phyloP scores from a whole-genome alignment of 2,888 invertebrate genomes.

The Netelia fuscicornis region DNA sequence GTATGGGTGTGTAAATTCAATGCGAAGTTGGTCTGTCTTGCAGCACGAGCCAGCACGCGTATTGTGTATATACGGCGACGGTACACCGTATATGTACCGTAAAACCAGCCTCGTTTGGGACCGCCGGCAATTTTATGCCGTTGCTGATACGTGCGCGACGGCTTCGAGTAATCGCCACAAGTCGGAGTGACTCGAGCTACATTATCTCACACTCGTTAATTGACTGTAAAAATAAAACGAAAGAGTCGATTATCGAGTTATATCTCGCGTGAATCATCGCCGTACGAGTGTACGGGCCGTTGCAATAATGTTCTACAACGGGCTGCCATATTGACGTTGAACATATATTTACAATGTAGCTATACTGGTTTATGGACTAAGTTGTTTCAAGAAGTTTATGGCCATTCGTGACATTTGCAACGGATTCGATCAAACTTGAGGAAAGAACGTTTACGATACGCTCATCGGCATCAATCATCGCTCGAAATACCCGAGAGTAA shows the following conservation, averaged over 20 bases:
- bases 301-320: background rate
- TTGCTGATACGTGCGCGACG: background rate
- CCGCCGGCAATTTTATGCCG: conserved; percentile 12
- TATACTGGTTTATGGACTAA: background rate
- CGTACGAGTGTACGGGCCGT: background rate
- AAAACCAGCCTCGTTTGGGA: conserved; percentile 17
- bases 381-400: no score
- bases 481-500: no score
- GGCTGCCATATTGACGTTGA: background rate
- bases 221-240: conserved; percentile 7
- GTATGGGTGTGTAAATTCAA: no score
- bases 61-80: conserved; percentile 24
- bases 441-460: no score
- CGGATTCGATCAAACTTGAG: no score
- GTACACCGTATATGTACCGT: conserved; percentile 39
- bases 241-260: conserved; percentile 1
- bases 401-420: no score
- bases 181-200: conserved; percentile 18
- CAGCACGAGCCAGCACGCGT: conserved; percentile 49
- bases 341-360: background rate
- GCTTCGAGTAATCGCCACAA: background rate
- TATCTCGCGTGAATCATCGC: conserved; percentile 14
- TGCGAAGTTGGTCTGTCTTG: conserved; percentile 29
- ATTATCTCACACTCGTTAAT: conserved; percentile 42
- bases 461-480: no score